Percentiles rank a stretch among this genome's conserved stretches.
Conservation (phyloP, 2,888 invertebrate genomes). For the Iphiclides podalirius region DNA sequence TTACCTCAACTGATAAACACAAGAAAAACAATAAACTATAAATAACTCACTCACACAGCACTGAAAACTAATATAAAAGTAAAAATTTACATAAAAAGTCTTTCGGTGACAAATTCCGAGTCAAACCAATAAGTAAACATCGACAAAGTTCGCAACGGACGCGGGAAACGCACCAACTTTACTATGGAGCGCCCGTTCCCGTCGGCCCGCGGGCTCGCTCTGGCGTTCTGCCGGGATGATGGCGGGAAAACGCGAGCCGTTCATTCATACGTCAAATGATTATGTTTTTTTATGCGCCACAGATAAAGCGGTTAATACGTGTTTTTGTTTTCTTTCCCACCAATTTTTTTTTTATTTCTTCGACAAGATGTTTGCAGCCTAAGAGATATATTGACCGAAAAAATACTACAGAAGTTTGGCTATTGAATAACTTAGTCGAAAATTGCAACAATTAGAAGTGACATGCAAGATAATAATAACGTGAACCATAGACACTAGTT, state of each 20-base stretch:
- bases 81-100: slow-evolving; percentile 1
- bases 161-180: slow-evolving; percentile 28
- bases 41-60: slow-evolving; percentile 3
- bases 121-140: slow-evolving; percentile 3
- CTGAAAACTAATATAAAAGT: background rate
- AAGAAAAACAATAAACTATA: background rate
- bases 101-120: background rate
- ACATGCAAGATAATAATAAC: no score
- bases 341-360: no score
- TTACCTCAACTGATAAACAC: slow-evolving; percentile 1
- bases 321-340: no score
- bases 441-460: no score
- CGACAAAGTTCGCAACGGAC: slow-evolving; percentile 36
- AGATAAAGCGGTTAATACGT: background rate
- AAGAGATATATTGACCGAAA: no score
- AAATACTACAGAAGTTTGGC: no score
- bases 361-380: no score
- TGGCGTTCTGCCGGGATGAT: slow-evolving; percentile 35
- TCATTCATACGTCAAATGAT: background rate
- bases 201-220: slow-evolving; percentile 45
- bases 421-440: no score
- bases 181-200: slow-evolving; percentile 50
- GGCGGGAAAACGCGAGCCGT: slow-evolving; percentile 16
- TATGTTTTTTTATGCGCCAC: background rate
- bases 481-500: no score